phyloP scores from a whole-genome alignment of 2,113 vertebrate genomes.

The Ctenomys sociabilis region DNA sequence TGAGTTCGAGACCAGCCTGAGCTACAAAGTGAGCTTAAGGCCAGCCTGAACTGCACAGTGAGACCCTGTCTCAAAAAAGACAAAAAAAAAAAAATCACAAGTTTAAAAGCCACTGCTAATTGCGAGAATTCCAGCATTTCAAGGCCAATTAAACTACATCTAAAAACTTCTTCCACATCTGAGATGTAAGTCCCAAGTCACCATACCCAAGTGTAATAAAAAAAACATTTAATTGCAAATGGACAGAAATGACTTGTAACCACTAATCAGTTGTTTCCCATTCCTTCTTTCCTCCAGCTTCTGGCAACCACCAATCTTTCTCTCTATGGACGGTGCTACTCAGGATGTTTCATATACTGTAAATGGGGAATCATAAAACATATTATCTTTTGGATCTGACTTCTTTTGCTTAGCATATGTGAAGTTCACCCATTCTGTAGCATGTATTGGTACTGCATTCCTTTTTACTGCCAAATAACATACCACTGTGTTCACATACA shows the following conservation, averaged over 20 bases:
- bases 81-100: too few species aligned
- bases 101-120: background rate
- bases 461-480: background rate
- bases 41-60: too few species aligned
- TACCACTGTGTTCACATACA: background rate
- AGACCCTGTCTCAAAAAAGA: too few species aligned
- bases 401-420: background rate
- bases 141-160: background rate
- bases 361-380: background rate
- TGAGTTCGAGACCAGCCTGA: too few species aligned
- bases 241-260: background rate
- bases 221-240: background rate
- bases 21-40: too few species aligned
- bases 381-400: background rate
- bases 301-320: background rate
- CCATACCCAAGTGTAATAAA: background rate
- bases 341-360: background rate
- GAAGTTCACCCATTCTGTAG: background rate
- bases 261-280: background rate
- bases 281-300: background rate
- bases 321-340: background rate
- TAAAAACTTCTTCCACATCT: conserved; percentile 23
- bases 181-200: background rate
- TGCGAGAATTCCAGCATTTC: background rate
- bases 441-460: background rate